phyloP scores from a whole-genome alignment of 2,797 vertebrate genomes.

The Leucoraja ocellata region DNA sequence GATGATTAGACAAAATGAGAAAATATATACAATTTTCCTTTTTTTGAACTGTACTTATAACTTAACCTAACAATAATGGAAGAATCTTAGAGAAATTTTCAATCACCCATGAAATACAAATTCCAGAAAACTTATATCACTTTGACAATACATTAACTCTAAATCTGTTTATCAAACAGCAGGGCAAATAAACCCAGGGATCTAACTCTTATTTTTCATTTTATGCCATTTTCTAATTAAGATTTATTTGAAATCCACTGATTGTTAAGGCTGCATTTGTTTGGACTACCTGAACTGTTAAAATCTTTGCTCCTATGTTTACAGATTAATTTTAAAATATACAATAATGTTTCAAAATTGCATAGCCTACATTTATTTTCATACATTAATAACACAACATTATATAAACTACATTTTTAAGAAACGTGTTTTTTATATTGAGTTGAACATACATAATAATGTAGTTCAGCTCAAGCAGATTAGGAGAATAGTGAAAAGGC shows the following conservation, averaged over 20 bases:
- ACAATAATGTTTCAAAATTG: background rate
- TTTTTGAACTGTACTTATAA: background rate
- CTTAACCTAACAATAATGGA: background rate
- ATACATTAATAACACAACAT: background rate
- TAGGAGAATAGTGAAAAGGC: background rate
- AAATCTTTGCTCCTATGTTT: background rate
- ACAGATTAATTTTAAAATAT: background rate
- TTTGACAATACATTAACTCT: background rate
- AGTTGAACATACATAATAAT: background rate
- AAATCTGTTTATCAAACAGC: background rate
- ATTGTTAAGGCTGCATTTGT: background rate
- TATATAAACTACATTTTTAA: background rate
- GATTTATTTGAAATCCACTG: background rate
- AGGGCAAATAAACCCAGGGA: background rate
- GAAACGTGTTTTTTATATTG: background rate
- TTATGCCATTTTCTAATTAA: background rate
- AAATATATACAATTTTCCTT: background rate
- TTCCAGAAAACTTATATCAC: background rate
- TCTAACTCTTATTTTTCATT: background rate
- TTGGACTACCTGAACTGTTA: background rate
- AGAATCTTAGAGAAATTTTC: background rate
- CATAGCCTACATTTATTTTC: background rate
- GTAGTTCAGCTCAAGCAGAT: background rate
- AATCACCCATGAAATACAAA: background rate
- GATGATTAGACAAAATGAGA: background rate